Evolutionary conservation across 2,113 vertebrate species (phyloP), one percentile per base, ranked within the genome.

Genomic region (Cariama cristata): DNA sequence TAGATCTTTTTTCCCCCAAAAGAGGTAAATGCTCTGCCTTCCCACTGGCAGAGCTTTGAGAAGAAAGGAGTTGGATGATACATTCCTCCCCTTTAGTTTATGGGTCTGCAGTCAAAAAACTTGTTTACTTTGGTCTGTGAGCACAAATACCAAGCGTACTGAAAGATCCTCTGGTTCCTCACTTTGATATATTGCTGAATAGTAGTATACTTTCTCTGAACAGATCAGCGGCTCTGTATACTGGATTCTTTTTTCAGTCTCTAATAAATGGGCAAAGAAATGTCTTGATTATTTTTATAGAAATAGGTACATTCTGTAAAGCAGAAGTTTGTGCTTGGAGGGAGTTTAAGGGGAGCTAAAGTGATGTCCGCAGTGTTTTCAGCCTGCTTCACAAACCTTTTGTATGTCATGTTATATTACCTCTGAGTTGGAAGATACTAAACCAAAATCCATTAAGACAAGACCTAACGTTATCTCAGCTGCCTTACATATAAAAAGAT

Each of bases 391-490:
- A 64, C 3, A 0, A 96, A 60, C 75, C 84, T 93, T 95, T 94
- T 89, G 80, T 87, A 32, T 95, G 94, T 96, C 96, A 91, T 81
- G 49, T 96, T 92, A 0, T 44, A 94, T 98, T 97, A 93, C 50
- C 45, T 90, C 90, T 75, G 94, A 96, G 68, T 88, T 96, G 94
- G 90, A 94, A 97, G 93, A 81, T 68, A 87, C 20, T 95, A 86
- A 96, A 97, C 30, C 74, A 88, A 88, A 97, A 93, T 96, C 93
- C 96, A 97, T 95, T 97, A 97, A 91, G 93, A 95, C 86, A 93
- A 92, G 92, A 68, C 80, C 47, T 96, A 90, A 94, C 69, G 86
- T 94, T 96, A 71, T 79, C 93, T 91, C 82, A 88, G n/a, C 73
- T 94, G 75, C 66, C 90, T 89, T 86, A 72, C 22, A 21, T 79